A percentile compares a stretch with the other conserved stretches of the same genome.
Conservation (phyloP, 2,113 vertebrate genomes). For the Numenius arquata region DNA sequence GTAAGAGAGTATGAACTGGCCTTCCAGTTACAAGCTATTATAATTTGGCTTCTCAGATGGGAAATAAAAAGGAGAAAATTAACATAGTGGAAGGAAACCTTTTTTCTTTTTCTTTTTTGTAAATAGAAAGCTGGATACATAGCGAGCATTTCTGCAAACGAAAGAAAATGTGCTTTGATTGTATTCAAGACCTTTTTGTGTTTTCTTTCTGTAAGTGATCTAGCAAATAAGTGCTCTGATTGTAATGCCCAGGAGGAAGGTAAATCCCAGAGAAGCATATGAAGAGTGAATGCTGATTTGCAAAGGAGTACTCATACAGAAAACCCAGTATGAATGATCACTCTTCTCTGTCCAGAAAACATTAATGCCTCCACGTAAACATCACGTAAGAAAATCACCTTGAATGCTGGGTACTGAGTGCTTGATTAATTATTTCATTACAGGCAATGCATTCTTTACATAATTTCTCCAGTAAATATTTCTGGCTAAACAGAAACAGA, state of each 20-base stretch:
- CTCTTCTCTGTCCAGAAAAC: not conserved
- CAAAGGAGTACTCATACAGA: not conserved
- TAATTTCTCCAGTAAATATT: not conserved
- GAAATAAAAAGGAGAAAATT: slow-evolving; percentile 5
- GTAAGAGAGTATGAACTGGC: not conserved
- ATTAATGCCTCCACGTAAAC: not conserved
- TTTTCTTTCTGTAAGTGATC: not conserved
- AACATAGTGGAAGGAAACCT: not conserved
- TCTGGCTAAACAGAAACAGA: not conserved
- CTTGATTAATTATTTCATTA: not conserved
- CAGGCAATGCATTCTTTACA: not conserved
- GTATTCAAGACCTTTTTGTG: not conserved
- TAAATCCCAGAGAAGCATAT: not conserved
- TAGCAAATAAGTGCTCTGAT: not conserved
- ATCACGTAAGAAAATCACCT: not conserved
- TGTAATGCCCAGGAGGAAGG: not conserved
- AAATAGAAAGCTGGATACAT: not conserved
- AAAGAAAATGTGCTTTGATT: slow-evolving; percentile 3
- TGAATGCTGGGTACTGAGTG: not conserved
- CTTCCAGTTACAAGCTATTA: not conserved
- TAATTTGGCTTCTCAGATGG: slow-evolving; percentile 1
- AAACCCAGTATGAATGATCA: rapidly evolving
- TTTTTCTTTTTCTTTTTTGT: not conserved
- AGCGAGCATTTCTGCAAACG: not conserved
- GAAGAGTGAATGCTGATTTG: not conserved